Evolutionary conservation across 2,888 invertebrate species (phyloP).

Genomic region (Himalopsyche japonica): DNA sequence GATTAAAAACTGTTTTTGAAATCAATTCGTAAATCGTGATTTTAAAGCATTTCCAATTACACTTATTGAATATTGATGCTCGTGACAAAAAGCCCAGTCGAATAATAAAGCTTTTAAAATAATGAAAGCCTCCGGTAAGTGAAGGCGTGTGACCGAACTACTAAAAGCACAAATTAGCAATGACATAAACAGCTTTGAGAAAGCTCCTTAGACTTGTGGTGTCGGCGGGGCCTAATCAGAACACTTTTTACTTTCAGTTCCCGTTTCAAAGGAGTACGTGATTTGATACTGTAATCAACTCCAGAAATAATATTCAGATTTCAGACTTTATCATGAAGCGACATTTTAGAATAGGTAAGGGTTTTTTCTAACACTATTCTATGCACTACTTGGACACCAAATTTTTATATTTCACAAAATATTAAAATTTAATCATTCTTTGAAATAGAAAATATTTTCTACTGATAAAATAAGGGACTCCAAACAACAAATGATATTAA

Average conservation of each 20-base stretch:
- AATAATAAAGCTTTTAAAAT: not conserved
- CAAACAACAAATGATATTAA: no score
- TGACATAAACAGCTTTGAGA: slow-evolving; percentile 16
- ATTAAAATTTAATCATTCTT: no score
- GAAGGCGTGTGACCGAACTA: not conserved
- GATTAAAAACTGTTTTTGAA: no score
- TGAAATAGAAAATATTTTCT: no score
- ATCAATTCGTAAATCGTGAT: not conserved
- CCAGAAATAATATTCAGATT: not conserved
- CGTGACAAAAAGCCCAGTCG: not conserved
- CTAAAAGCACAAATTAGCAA: slow-evolving; percentile 6
- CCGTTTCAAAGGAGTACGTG: slow-evolving; percentile 13
- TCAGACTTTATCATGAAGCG: not conserved
- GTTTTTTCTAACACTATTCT: not conserved
- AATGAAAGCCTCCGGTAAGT: not conserved
- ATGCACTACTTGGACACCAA: not conserved
- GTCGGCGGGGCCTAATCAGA: slow-evolving; percentile 18
- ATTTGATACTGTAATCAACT: not conserved
- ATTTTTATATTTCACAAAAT: no score
- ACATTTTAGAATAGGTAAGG: not conserved
- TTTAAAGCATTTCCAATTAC: not conserved
- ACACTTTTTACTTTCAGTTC: slow-evolving; percentile 25
- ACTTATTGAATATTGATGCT: not conserved
- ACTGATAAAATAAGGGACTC: no score
- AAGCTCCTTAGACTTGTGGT: slow-evolving; percentile 20